These are phyloP conservation scores for Pseudococcus jackbeardsleyi DNA, from an alignment of 2,888 invertebrate species.

Conservation along the genomic window DNA sequence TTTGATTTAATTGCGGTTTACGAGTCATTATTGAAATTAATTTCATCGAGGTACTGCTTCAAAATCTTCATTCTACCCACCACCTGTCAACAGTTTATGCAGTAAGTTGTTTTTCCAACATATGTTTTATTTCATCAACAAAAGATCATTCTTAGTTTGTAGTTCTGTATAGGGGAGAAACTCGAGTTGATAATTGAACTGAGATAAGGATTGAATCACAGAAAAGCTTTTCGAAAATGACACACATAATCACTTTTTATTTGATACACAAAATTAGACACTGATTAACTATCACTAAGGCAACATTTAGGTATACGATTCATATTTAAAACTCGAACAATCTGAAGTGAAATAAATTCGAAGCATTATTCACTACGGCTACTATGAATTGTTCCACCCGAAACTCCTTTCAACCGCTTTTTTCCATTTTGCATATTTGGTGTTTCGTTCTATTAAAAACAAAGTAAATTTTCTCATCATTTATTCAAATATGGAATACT, in stretches of 20 bases:
- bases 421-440: constrained; percentile 89
- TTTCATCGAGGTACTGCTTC: neutral
- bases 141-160: neutral
- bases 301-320: neutral
- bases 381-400: constrained; percentile 78
- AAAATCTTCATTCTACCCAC: neutral
- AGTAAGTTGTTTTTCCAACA: neutral
- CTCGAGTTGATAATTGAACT: neutral
- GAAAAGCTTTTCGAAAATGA: neutral
- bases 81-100: neutral
- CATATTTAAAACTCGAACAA: neutral
- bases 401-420: constrained; percentile 89
- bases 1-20: neutral
- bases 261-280: neutral
- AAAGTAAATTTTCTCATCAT: neutral
- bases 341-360: too few relatives aligned
- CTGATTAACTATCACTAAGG: neutral
- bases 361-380: neutral
- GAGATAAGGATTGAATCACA: neutral
- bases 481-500: neutral
- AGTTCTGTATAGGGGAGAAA: neutral
- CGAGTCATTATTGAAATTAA: neutral
- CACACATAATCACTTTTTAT: neutral
- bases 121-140: neutral
- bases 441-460: constrained; percentile 78